Conservation (phyloP, 2,113 vertebrate genomes). For the Alexandromys fortis region DNA sequence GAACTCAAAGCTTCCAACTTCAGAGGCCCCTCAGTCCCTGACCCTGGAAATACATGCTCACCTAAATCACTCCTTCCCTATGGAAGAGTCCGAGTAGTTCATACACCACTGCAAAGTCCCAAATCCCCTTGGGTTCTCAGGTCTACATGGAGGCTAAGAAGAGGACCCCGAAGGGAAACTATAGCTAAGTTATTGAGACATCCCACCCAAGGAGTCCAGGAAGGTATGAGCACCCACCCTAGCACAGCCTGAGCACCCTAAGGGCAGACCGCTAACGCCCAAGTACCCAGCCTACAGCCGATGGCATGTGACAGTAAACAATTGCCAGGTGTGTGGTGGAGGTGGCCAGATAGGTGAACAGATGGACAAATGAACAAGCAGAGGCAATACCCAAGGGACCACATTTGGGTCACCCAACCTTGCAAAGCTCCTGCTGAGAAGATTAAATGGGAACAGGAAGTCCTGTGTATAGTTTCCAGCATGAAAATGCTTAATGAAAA, state of each 20-base stretch:
- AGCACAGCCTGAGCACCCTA: neutral
- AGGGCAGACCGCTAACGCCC: neutral
- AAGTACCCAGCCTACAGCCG: neutral
- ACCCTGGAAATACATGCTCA: neutral
- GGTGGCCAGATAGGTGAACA: neutral
- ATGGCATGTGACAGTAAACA: neutral
- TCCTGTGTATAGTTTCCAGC: neutral
- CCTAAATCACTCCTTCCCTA: neutral
- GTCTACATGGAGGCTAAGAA: neutral
- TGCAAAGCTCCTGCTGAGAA: neutral
- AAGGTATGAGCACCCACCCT: neutral
- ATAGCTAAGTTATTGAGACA: neutral
- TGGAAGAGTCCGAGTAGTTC: neutral
- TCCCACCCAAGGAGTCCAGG: neutral
- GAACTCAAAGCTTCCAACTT: neutral
- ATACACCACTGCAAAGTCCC: neutral
- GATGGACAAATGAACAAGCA: neutral
- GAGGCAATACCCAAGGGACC: neutral
- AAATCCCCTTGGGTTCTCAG: neutral
- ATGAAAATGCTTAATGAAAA: conserved; percentile 19
- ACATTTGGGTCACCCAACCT: neutral
- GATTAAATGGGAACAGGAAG: neutral
- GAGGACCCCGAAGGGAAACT: neutral
- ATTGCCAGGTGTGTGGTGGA: neutral
- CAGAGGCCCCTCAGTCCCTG: neutral